Percentiles rank a stretch among this genome's conserved stretches.
Evolutionary conservation across 2,113 vertebrate species (phyloP).

Genomic region (Cryptoleucopteryx plumbea): DNA sequence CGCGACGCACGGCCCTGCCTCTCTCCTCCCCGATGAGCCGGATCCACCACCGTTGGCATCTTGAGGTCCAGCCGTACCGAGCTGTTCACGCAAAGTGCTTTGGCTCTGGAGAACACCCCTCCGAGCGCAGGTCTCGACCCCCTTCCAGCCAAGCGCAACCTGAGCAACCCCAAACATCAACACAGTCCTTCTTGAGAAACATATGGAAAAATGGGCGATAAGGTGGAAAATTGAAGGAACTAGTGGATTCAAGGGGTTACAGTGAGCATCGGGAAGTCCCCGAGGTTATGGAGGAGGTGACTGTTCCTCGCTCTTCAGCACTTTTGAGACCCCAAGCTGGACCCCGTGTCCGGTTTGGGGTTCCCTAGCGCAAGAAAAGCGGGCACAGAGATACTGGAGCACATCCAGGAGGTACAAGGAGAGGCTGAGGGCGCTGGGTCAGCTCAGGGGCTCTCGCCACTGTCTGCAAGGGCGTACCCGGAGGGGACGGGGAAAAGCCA

Average conservation of each 20-base stretch:
- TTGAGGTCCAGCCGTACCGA: accelerated
- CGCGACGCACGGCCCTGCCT: neutral
- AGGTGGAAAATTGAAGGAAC: neutral
- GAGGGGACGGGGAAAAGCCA: neutral
- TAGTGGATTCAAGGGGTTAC: no score
- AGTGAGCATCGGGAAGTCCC: neutral
- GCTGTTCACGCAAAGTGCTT: accelerated
- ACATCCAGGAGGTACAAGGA: neutral
- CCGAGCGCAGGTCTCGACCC: neutral
- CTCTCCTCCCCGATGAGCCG: neutral
- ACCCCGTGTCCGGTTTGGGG: neutral
- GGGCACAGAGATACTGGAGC: neutral
- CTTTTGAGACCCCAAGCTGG: neutral
- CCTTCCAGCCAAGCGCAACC: neutral
- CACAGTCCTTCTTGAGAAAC: accelerated
- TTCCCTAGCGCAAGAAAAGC: accelerated
- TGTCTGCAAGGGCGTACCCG: no score
- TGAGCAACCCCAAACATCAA: neutral
- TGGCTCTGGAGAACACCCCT: neutral
- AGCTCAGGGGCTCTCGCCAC: neutral
- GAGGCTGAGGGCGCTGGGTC: neutral
- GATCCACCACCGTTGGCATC: neutral
- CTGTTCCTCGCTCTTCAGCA: neutral
- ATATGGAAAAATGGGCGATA: accelerated
- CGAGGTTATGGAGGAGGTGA: accelerated